A percentile compares a stretch with the other conserved stretches of the same genome.
Evolutionary conservation across 2,888 invertebrate genomes (phyloP).

Genomic region (Agrochola circellaris): DNA sequence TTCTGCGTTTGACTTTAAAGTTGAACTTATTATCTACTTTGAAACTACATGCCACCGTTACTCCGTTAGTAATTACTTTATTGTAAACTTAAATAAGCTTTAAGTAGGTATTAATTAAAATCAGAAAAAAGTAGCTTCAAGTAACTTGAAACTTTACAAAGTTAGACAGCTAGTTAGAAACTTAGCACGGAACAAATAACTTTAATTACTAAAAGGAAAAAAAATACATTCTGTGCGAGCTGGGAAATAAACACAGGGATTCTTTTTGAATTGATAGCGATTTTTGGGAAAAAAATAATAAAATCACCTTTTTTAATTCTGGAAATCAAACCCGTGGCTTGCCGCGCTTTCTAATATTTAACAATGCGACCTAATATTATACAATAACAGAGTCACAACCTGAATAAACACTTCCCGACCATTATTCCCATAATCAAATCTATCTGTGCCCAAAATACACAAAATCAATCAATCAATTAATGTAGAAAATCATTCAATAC

Average conservation of each 20-base stretch:
- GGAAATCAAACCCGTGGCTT: background rate
- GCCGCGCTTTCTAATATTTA: background rate
- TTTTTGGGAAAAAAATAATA: background rate
- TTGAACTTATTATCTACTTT: background rate
- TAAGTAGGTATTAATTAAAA: constrained; percentile 46
- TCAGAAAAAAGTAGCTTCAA: constrained; percentile 35
- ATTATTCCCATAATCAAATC: background rate
- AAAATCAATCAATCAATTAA: constrained; percentile 33
- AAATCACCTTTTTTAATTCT: background rate
- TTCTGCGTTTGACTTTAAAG: background rate
- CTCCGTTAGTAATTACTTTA: constrained; percentile 11
- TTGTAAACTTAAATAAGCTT: constrained; percentile 23
- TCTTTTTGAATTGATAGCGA: background rate
- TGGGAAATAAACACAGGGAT: too few relatives aligned
- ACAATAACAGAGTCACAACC: background rate
- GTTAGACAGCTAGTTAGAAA: constrained; percentile 10
- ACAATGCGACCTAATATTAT: background rate
- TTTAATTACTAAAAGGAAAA: constrained; percentile 27
- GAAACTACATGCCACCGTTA: background rate
- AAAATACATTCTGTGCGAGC: background rate
- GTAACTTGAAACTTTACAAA: constrained; percentile 29
- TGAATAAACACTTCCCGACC: constrained; percentile 6
- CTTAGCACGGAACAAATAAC: constrained; percentile 26
- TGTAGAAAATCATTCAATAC: constrained; percentile 39
- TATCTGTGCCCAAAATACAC: constrained; percentile 18